Evolutionary conservation across 2,113 vertebrate species (phyloP), one percentile per base, ranked within the genome.

Genomic region (Labeo catla): DNA sequence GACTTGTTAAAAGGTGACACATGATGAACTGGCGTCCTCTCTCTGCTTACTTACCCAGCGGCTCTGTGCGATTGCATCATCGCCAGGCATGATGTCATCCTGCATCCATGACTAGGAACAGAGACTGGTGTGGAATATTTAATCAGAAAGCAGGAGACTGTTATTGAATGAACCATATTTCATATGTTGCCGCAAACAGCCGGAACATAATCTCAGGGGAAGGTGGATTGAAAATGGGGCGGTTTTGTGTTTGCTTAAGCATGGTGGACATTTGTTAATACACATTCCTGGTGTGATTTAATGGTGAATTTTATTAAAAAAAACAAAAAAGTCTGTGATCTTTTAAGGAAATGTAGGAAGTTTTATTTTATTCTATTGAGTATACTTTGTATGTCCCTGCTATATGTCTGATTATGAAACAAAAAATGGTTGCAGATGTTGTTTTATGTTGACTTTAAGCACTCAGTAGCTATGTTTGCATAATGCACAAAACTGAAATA

Each of bases 31-130:
- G 28, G 47, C 45, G 52, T 79, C 90, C 87, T 49, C 86, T 85
- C 90, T 87, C 54, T 61, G 39, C 9, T 72, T 8, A 81, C 92
- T 92, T 92, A 92, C 91, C 92, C 89, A 90, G 89, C 90, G 89
- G 89, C 89, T 86, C 91, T 87, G 43, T 76, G 85, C 86, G 91
- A 92, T 94, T 95, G 92, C 94, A 93, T 94, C 94, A 95, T 92
- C 90, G 91, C 63, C 88, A 85, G 89, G 90, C 89, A 94, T 95
- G 95, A 95, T 92, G 93, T 95, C 94, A 95, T 94, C 87, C 91
- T 94, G 91, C 91, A 93, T 94, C 93, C 93, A 90, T 89, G 89
- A 91, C 59, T 23, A 77, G 43, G 16, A 59, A 50, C 52, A 23
- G 16, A 1, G 19, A 15, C 19, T n/a, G 91, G 92, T 93, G 93